Evolutionary conservation across 2,888 invertebrate species (phyloP).

Genomic region (Hyposoter didymator): DNA sequence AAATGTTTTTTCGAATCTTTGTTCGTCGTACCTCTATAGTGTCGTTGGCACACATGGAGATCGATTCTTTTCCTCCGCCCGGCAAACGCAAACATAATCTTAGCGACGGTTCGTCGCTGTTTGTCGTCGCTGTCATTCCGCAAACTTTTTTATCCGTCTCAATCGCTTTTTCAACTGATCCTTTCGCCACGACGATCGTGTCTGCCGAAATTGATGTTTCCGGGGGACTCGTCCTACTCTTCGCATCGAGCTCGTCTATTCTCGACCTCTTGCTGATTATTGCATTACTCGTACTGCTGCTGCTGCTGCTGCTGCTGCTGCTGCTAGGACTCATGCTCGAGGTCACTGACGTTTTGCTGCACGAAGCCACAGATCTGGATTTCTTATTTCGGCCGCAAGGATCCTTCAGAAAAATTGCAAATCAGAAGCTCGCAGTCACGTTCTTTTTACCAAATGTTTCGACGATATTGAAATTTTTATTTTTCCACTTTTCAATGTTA

Average conservation of each 20-base stretch:
- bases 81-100: constrained; percentile 81
- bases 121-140: constrained; percentile 28
- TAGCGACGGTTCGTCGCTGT: constrained; percentile 75
- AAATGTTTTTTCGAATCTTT: neutral
- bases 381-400: constrained; percentile 63
- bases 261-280: constrained; percentile 80
- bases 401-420: constrained; percentile 45
- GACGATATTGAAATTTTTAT: too few species aligned
- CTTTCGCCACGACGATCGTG: neutral
- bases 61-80: constrained; percentile 80
- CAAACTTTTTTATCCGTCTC: neutral
- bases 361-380: constrained; percentile 57
- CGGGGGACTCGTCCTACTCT: constrained; percentile 51
- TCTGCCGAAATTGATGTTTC: constrained; percentile 33
- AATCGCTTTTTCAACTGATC: neutral
- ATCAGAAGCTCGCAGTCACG: neutral
- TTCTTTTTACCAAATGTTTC: too few species aligned
- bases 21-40: constrained; percentile 77
- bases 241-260: constrained; percentile 74
- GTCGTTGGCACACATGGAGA: constrained; percentile 79
- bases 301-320: constrained; percentile 71
- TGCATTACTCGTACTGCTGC: constrained; percentile 72
- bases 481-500: too few species aligned
- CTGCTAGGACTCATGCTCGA: constrained; percentile 67
- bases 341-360: constrained; percentile 52